Conservation (phyloP, 1,140 invertebrate species). For the fruit fly (Drosophila melanogaster) region DNA sequence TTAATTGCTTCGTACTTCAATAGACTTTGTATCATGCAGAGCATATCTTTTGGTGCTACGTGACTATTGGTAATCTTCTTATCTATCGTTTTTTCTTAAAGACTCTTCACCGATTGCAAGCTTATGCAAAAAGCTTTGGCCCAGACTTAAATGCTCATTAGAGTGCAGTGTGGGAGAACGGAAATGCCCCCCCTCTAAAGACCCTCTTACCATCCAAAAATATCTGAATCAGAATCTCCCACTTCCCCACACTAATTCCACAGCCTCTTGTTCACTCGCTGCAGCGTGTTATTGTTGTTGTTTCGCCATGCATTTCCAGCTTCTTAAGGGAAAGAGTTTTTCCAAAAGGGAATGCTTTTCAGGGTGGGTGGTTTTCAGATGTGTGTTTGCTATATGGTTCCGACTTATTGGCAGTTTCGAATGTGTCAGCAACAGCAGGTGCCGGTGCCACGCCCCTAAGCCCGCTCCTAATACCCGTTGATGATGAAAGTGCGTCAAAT, state of each 20-base stretch:
- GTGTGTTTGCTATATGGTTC: background rate
- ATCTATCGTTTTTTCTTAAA: background rate
- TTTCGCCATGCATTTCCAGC: slow-evolving; percentile 19
- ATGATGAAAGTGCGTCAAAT: slow-evolving; percentile 82
- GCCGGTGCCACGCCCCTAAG: slow-evolving; percentile 59
- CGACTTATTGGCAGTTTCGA: slow-evolving; percentile 77
- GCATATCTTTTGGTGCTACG: background rate
- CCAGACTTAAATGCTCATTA: slow-evolving; percentile 67
- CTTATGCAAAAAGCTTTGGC: slow-evolving; percentile 43
- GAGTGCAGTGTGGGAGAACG: slow-evolving; percentile 18
- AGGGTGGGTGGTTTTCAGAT: background rate
- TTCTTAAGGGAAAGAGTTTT: slow-evolving; percentile 1
- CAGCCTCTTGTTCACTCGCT: slow-evolving; percentile 1
- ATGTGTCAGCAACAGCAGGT: slow-evolving; percentile 80
- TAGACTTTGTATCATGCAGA: background rate
- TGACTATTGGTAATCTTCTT: slow-evolving; percentile 9
- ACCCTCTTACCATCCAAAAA: background rate
- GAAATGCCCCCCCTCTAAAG: background rate
- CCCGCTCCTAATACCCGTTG: slow-evolving; percentile 37
- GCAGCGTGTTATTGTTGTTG: slow-evolving; percentile 46
- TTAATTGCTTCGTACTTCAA: background rate
- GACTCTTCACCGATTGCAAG: slow-evolving; percentile 8
- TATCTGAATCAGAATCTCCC: background rate
- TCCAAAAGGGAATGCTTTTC: background rate
- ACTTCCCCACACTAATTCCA: background rate